These are phyloP conservation scores for Macroglossus sobrinus DNA, from an alignment of 2,113 vertebrate species.

Conservation along the genomic window DNA sequence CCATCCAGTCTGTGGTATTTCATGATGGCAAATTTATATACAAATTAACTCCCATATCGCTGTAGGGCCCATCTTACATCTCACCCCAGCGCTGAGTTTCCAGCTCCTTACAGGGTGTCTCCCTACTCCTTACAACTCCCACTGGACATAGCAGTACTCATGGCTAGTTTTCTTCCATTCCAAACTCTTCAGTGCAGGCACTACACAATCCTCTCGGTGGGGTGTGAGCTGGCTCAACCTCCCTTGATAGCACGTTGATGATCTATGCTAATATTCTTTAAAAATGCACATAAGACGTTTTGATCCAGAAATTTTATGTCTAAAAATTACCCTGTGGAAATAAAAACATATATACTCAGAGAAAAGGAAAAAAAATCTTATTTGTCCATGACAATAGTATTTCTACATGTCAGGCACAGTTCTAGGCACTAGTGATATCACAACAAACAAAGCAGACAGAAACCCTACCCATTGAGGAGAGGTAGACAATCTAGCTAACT, in stretches of 20 bases:
- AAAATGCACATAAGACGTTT: not conserved
- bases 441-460: not conserved
- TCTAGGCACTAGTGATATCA: not conserved
- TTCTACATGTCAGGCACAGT: not conserved
- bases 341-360: not conserved
- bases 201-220: not conserved
- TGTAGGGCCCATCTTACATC: not conserved
- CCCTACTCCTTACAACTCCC: not conserved
- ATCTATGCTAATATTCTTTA: not conserved
- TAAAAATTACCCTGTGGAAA: not conserved
- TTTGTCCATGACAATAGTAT: not conserved
- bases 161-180: not conserved
- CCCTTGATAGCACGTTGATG: not conserved
- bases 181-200: not conserved
- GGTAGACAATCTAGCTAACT: not conserved
- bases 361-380: not conserved
- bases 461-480: not conserved
- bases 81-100: too few relatives aligned
- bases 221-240: not conserved
- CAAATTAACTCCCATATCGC: not conserved
- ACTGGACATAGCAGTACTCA: not conserved
- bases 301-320: not conserved
- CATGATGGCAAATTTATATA: not conserved
- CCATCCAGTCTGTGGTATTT: not conserved
- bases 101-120: not conserved